Evolutionary conservation across 2,888 invertebrate genomes (phyloP).

Genomic region (Holacanthella duospinosa): DNA sequence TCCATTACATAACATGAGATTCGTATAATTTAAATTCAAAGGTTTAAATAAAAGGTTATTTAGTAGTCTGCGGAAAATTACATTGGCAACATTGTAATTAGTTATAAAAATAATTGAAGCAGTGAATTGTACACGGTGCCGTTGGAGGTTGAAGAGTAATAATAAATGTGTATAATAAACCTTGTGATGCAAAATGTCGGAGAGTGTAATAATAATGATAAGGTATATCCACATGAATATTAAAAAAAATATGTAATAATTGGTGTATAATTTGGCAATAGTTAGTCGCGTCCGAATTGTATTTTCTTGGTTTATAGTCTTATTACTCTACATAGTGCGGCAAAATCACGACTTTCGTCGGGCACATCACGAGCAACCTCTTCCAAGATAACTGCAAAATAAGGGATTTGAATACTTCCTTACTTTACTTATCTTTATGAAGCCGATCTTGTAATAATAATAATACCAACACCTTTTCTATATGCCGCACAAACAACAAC

Average conservation of each 20-base stretch:
- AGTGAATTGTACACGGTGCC: too few relatives aligned
- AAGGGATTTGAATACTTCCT: background rate
- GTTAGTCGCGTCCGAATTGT: constrained; percentile 35
- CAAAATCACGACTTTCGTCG: background rate
- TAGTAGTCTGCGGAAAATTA: too few relatives aligned
- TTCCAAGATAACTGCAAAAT: background rate
- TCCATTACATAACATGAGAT: too few relatives aligned
- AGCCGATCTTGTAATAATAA: background rate
- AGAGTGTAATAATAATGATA: too few relatives aligned
- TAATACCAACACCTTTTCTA: background rate
- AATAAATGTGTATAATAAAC: background rate
- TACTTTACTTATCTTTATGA: background rate
- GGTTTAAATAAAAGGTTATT: too few relatives aligned
- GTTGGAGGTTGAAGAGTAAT: background rate
- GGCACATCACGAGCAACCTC: background rate
- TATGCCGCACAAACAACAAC: background rate
- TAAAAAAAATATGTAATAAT: constrained; percentile 36
- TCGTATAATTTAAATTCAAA: too few relatives aligned
- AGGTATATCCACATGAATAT: background rate
- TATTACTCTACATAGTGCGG: background rate
- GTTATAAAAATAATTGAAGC: too few relatives aligned
- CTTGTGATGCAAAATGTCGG: background rate
- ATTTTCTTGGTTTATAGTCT: too few relatives aligned
- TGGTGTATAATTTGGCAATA: constrained; percentile 38
- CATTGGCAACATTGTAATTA: too few relatives aligned